Evolutionary conservation across 2,113 vertebrate species (phyloP).

Genomic region (Herpetotheres cachinnans): DNA sequence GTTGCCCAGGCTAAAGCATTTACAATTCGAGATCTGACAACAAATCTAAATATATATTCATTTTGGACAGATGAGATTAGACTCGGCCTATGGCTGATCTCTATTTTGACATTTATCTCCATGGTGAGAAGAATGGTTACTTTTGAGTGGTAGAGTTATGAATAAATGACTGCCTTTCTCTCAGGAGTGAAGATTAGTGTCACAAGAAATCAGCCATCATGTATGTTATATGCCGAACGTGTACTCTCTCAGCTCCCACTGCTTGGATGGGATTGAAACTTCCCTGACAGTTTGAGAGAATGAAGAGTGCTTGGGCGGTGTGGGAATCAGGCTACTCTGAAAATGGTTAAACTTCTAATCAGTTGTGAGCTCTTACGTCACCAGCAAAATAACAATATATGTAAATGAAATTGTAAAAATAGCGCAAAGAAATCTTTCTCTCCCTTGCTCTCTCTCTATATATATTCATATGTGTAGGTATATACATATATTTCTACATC

Average conservation of each 20-base stretch:
- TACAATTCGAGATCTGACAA: constrained; percentile 20
- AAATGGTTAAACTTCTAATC: constrained; percentile 50
- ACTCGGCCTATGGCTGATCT: constrained; percentile 33
- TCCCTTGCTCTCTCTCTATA: constrained; percentile 4
- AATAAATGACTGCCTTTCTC: constrained; percentile 48
- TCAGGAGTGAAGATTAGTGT: constrained; percentile 50
- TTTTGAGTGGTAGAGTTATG: constrained; percentile 33
- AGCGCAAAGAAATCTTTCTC: constrained; percentile 22
- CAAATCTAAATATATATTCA: constrained; percentile 47
- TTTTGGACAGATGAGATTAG: constrained; percentile 51
- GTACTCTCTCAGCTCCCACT: not conserved
- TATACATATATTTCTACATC: constrained; percentile 40
- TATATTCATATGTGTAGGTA: not conserved
- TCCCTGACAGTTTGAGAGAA: constrained; percentile 33
- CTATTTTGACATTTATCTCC: constrained; percentile 57
- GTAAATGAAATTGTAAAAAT: constrained; percentile 55
- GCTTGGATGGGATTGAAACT: not conserved
- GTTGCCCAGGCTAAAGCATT: not conserved
- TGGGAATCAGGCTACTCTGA: constrained; percentile 3
- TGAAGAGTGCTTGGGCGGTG: not conserved
- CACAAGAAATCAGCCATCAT: constrained; percentile 51
- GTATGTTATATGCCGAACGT: not conserved
- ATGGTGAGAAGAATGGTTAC: constrained; percentile 48
- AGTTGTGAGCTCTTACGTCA: constrained; percentile 25
- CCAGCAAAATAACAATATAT: constrained; percentile 49